These are phyloP conservation scores for Cephalotes varians DNA, from an alignment of 2,888 invertebrate genomes.

Conservation along the genomic window DNA sequence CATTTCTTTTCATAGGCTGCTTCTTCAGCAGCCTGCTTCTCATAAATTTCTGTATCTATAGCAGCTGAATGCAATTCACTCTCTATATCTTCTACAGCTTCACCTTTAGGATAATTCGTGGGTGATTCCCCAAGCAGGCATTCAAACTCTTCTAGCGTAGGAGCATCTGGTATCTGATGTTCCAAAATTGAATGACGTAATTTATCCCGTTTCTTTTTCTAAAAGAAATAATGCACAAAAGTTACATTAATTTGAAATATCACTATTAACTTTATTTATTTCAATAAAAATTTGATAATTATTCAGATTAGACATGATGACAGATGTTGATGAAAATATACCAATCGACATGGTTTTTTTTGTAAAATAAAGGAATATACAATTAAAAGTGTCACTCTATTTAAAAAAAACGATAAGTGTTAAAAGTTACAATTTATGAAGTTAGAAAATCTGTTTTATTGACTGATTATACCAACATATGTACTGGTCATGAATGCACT, in stretches of 20 bases:
- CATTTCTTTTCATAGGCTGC: constrained; percentile 41
- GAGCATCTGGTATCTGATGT: constrained; percentile 83
- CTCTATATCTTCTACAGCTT: constrained; percentile 84
- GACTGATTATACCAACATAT: too few relatives aligned
- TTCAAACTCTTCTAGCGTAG: constrained; percentile 84
- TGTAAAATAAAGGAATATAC: too few relatives aligned
- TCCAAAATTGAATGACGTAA: constrained; percentile 75
- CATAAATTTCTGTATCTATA: constrained; percentile 83
- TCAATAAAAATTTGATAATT: neutral
- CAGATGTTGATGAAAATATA: neutral
- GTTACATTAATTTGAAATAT: constrained; percentile 11
- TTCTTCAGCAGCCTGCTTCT: constrained; percentile 75
- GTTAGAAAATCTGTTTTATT: too few relatives aligned
- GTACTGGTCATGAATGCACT: too few relatives aligned
- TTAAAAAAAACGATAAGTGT: too few relatives aligned
- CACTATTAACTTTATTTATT: neutral
- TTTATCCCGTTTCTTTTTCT: constrained; percentile 82
- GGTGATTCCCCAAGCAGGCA: constrained; percentile 84
- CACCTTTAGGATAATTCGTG: constrained; percentile 83
- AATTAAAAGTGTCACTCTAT: too few relatives aligned
- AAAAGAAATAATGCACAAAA: constrained; percentile 1
- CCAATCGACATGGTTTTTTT: too few relatives aligned
- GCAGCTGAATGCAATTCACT: constrained; percentile 84
- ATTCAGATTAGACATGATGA: neutral
- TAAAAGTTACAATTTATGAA: too few relatives aligned